Conservation (phyloP, 2,888 invertebrate species). For the Furcula furcula region DNA sequence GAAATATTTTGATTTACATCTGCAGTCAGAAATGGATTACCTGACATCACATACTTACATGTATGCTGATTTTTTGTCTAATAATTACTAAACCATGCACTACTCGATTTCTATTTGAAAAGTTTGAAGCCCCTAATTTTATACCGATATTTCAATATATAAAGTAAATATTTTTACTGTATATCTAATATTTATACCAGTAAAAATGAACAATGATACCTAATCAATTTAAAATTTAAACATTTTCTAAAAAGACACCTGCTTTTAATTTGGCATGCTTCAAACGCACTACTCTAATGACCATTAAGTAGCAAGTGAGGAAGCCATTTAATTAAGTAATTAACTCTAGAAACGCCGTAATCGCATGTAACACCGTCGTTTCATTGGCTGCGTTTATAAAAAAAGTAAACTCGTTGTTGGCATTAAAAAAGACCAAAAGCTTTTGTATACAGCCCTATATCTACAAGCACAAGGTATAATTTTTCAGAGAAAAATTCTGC, state of each 20-base stretch:
- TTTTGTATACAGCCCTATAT: conserved; percentile 12
- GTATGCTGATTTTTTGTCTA: too few relatives aligned
- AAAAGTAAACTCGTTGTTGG: conserved; percentile 24
- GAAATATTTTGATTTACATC: too few relatives aligned
- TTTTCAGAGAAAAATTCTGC: conserved; percentile 7
- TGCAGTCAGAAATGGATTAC: too few relatives aligned
- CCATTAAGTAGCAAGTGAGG: conserved; percentile 37
- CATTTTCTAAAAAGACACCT: conserved; percentile 8
- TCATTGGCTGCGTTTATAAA: conserved; percentile 38
- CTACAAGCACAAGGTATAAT: conserved; percentile 16
- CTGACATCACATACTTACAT: too few relatives aligned
- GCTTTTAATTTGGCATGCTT: conserved; percentile 8
- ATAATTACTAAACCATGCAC: too few relatives aligned
- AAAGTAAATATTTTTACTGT: too few relatives aligned
- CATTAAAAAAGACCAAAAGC: conserved; percentile 9
- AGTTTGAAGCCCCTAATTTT: too few relatives aligned
- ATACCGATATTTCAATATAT: too few relatives aligned
- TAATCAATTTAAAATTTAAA: neutral
- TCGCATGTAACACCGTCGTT: conserved; percentile 56
- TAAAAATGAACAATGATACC: too few relatives aligned
- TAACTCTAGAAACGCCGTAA: conserved; percentile 50
- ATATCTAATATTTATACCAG: too few relatives aligned
- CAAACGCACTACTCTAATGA: conserved; percentile 22
- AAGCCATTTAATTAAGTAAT: conserved; percentile 61
- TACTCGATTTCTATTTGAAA: too few relatives aligned